Evolutionary conservation across 2,888 invertebrate species (phyloP).

Genomic region (Thymelicus lineola): DNA sequence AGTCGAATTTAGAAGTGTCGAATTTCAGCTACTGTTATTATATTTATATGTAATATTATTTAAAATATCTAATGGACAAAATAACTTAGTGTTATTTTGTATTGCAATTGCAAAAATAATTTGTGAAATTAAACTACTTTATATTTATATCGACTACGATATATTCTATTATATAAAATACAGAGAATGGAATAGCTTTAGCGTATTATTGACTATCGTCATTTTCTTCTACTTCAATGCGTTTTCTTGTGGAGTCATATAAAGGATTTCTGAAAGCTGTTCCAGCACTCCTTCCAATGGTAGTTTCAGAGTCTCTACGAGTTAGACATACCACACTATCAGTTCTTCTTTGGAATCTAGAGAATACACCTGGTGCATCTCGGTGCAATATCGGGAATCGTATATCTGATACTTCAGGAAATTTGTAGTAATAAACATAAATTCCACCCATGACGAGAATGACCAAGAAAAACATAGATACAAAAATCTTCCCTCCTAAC

Average conservation of each 20-base stretch:
- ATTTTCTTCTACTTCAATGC: conserved; percentile 62
- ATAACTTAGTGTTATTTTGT: too few species aligned
- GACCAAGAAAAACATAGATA: conserved; percentile 69
- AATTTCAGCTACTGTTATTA: background rate
- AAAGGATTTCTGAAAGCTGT: conserved; percentile 75
- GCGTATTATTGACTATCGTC: conserved; percentile 53
- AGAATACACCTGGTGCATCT: conserved; percentile 52
- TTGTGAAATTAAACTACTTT: too few species aligned
- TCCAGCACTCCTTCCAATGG: conserved; percentile 49
- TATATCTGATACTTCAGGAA: conserved; percentile 48
- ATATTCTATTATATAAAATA: background rate
- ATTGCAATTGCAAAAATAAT: too few species aligned
- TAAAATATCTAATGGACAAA: background rate
- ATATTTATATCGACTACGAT: too few species aligned
- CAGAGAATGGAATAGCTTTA: background rate
- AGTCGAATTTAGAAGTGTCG: background rate
- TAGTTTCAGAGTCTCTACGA: conserved; percentile 64
- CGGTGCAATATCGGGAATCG: conserved; percentile 51
- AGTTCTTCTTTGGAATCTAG: conserved; percentile 66
- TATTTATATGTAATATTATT: background rate
- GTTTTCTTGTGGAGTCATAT: conserved; percentile 72
- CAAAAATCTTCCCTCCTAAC: conserved; percentile 62
- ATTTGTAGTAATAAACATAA: conserved; percentile 69
- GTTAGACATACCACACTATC: conserved; percentile 76
- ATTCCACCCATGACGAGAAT: conserved; percentile 56